Base-by-base conservation (phyloP, 2,888 invertebrate species). In the Amitus sp. region DNA sequence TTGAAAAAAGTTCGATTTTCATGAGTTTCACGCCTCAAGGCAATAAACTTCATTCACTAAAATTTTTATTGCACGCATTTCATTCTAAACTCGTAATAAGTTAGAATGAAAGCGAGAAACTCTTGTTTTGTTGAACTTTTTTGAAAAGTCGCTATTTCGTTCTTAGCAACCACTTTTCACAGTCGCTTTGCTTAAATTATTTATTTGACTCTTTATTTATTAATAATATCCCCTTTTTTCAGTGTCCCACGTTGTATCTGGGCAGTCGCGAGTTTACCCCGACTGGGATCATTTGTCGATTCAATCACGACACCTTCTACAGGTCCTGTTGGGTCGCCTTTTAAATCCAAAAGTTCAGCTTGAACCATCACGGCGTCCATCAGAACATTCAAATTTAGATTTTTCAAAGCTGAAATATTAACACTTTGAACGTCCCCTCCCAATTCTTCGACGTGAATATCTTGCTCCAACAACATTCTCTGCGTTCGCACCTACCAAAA, bases 361-460 rank as follows among this genome's bases (percentile, higher is more conserved):
- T 94, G 93, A 3, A 90, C 83, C 9, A 89, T 85, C 48, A 98
- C 87, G 0, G 95, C 92, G 73, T 98, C 97, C 46, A 92, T 89
- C 48, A 98, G 83, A 1, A 87, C 83, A 52, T 90, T 85, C 20
- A 98, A 82, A 82, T 96, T 94, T 2, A 87, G 88, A 53, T 89
- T 89, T 82, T 93, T 91, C 0, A 96, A 84, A 0, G 99, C 99
- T 0, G 98, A 98, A 60, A 99, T 90, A 0, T 92, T 90, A 50
- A 99, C 89, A 2, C 91, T 89, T 83, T 97, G 98, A 1, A 95
- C 86, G 62, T 98, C 96, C 0, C 99, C 98, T 0, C 98, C 98
- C 50, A 90, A 81, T 12, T 91, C 91, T 82, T 99, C 98, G 39
- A 94, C 87, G 19, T 91, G 85, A 7, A 99, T 84, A 4, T 94